phyloP scores from a whole-genome alignment of 2,888 invertebrate genomes.

The Caenorhabditis zanzibari region DNA sequence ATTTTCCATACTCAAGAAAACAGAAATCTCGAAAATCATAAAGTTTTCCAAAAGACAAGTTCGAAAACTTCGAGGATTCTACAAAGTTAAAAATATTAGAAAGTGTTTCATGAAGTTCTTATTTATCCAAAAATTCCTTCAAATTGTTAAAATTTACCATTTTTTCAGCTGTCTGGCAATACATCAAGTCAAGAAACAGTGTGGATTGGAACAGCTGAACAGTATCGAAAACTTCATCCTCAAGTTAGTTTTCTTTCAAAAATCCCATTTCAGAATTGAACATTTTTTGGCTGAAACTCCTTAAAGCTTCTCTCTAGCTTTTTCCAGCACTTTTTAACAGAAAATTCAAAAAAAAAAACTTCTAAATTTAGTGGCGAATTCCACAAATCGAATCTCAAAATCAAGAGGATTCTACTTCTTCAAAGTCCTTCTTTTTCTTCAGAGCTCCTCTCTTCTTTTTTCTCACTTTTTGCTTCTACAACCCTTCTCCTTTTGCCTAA shows the following conservation, averaged over 20 bases:
- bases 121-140: no score
- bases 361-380: neutral
- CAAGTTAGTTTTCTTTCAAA: slow-evolving; percentile 72
- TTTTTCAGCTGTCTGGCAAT: slow-evolving; percentile 67
- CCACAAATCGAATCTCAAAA: slow-evolving; percentile 6
- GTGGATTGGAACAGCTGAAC: slow-evolving; percentile 80
- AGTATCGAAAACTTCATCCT: slow-evolving; percentile 80
- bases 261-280: neutral
- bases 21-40: no score
- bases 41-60: no score
- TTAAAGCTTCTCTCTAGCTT: slow-evolving; percentile 12
- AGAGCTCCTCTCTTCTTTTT: neutral
- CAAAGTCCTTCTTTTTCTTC: slow-evolving; percentile 9
- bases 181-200: slow-evolving; percentile 79
- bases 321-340: slow-evolving; percentile 5
- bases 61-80: no score
- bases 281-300: slow-evolving; percentile 9
- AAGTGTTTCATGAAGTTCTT: no score
- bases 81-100: no score
- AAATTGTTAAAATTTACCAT: no score
- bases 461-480: slow-evolving; percentile 1
- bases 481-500: slow-evolving; percentile 30
- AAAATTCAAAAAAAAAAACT: neutral
- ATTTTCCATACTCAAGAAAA: no score
- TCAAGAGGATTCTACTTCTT: neutral